Base-by-base conservation (phyloP, 2,888 invertebrate genomes). In the Tetragonula carbonaria region DNA sequence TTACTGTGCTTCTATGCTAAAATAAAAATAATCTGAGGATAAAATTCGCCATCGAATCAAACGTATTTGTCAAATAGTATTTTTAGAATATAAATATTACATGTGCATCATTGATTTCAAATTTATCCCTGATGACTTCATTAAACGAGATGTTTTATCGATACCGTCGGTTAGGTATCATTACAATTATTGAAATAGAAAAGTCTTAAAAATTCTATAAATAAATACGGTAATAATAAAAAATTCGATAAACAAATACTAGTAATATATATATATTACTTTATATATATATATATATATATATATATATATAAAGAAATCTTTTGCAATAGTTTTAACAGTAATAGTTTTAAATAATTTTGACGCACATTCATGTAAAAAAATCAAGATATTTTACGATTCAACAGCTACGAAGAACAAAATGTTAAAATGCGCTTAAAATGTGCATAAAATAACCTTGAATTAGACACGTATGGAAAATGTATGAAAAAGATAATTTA, bases 41-140 rank as follows among this genome's bases (percentile, higher is more conserved):
- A 85, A 83, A 77, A 45, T 73, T 85, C 65, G 73, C 79, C 73
- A 83, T 68, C 66, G 50, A 45, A 76, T 70, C 53, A 59, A 63
- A 65, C 16, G 50, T 23, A 1, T 5, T 33, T n/a, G 18, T 33
- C 45, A 59, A 79, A 59, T 33, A 57, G 53, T 83, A 83, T 83
- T 73, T 71, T 74, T 74, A 74, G 77, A 33, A 23, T 45, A 6
- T 16, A 53, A 71, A 84, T 21, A 18, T 59, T 63, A 28, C 21
- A n/a, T 14, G 38, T 45, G 51, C 8, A 82, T 83, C 82, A 82
- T 78, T 66, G 59, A 66, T 62, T n/a, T 66, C 50, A 50, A 78
- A 74, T 63, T 77, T 77, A 51, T 51, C 28, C 21, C 14, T 6
- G 67, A 51, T 50, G 23, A 38, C 11, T 33, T 2, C 28, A 21